Conservation (phyloP, 2,888 invertebrate genomes). For the Hartigia nigra region DNA sequence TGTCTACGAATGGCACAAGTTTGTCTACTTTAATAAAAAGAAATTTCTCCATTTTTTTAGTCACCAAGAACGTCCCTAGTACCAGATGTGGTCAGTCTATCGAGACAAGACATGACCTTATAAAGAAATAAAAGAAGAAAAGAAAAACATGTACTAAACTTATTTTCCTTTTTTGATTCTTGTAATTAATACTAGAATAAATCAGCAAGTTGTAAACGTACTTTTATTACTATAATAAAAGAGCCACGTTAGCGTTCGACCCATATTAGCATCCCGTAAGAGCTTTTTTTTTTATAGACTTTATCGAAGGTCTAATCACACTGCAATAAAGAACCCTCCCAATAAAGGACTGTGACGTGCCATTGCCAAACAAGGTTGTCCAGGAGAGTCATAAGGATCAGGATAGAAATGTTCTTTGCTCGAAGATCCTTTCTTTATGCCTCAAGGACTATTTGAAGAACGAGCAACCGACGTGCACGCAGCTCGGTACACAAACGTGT, state of each 20-base stretch:
- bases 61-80: neutral
- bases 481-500: neutral
- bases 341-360: neutral
- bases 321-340: neutral
- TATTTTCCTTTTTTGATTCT: neutral
- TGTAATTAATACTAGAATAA: neutral
- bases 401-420: neutral
- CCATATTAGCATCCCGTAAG: neutral
- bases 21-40: neutral
- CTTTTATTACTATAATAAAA: neutral
- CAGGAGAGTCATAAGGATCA: neutral
- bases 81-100: neutral
- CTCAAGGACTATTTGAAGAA: slow-evolving; percentile 2
- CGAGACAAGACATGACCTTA: neutral
- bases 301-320: neutral
- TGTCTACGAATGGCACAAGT: neutral
- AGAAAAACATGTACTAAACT: neutral
- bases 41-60: neutral
- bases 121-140: neutral
- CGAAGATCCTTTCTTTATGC: slow-evolving; percentile 1
- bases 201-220: neutral
- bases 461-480: neutral
- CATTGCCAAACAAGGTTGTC: neutral
- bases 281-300: neutral
- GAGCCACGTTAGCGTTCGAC: neutral